Conservation (phyloP, 1,140 invertebrate genomes). For the Babylonia areolata region DNA sequence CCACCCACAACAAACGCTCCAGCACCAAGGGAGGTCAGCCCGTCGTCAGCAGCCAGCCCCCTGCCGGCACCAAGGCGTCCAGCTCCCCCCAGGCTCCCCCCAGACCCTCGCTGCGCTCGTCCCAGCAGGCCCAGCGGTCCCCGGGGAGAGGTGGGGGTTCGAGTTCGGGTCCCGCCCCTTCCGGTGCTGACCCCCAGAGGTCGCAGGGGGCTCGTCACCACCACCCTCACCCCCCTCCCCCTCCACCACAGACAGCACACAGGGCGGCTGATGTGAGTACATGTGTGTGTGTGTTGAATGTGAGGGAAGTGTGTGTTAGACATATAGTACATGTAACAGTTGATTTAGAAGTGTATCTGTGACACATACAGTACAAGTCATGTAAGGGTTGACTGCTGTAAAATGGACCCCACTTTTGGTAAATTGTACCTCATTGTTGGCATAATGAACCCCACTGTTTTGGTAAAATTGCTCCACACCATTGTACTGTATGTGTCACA, state of each 20-base stretch:
- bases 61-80: not conserved
- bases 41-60: too few relatives aligned
- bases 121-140: constrained; percentile 34
- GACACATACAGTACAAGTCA: too few relatives aligned
- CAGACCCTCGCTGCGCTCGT: constrained; percentile 24
- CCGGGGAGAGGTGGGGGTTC: constrained; percentile 1
- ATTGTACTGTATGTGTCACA: too few relatives aligned
- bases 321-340: too few relatives aligned
- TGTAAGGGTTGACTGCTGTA: too few relatives aligned
- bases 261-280: constrained; percentile 25
- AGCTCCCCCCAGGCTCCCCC: constrained; percentile 34
- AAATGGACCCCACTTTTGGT: too few relatives aligned
- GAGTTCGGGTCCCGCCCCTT: constrained; percentile 42
- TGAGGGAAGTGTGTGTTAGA: too few relatives aligned
- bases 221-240: constrained; percentile 41
- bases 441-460: too few relatives aligned
- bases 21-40: too few relatives aligned
- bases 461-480: too few relatives aligned
- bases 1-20: not conserved
- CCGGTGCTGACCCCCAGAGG: constrained; percentile 44
- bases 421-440: too few relatives aligned
- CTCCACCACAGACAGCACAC: constrained; percentile 45
- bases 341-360: too few relatives aligned
- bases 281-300: not conserved
- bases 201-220: constrained; percentile 50